Evolutionary conservation across 2,888 invertebrate species (phyloP), one percentile per base, ranked within the genome.

Genomic region (Aspidapion aeneum): DNA sequence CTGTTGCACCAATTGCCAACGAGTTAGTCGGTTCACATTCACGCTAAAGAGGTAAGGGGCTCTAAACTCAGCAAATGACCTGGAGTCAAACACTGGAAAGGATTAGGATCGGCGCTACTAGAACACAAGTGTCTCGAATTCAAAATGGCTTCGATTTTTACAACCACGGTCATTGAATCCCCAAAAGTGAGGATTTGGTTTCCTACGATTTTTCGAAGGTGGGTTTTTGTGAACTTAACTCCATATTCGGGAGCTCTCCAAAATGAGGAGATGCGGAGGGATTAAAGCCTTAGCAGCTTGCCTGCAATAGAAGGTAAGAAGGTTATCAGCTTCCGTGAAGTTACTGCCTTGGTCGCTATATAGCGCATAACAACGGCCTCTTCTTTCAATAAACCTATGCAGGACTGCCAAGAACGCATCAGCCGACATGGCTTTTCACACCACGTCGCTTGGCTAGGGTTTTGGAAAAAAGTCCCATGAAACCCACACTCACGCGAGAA

Each of bases 331-430:
- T n/a, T n/a, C n/a, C n/a, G n/a, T n/a, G n/a, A 67, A 67, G 58
- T 68, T 68, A 2, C 65, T 65, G 16, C 60, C 66, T 12, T 57
- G 18, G 48, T 69, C 65, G 5, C 60, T 60, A 56, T 58, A 63
- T 12, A 65, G 9, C 16, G 54, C 12, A 2, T 48, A 9, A n/a
- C n/a, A n/a, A n/a, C n/a, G n/a, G n/a, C n/a, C n/a, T n/a, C n/a
- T n/a, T n/a, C n/a, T n/a, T n/a, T 19, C 54, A 58, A 2, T 52
- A 52, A 20, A 63, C 67, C 49, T 9, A 48, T n/a, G 49, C 9
- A 48, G 49, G 49, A n/a, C 49, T n/a, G 49, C 49, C n/a, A 48
- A n/a, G n/a, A 75, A 74, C 0, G 72, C 70, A 17, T 73, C 70
- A 3, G 70, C 65, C 1, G 71, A 60, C 1, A 74, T 20, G 19